phyloP scores from a whole-genome alignment of 1,140 invertebrate species.

The Venturia canescens region DNA sequence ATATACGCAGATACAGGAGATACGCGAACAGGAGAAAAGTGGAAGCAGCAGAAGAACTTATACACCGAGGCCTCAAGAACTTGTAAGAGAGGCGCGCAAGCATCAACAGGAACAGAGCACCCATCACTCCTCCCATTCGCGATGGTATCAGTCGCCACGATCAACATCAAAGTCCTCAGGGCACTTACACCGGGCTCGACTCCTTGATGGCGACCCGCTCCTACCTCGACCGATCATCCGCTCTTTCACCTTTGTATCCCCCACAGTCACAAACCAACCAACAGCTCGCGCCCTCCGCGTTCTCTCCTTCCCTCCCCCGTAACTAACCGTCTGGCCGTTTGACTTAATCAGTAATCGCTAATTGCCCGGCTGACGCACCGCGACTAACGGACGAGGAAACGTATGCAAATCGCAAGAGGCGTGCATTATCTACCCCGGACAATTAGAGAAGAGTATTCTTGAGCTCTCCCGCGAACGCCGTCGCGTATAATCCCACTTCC shows the following conservation, averaged over 20 bases:
- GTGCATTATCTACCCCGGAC: conserved; percentile 73
- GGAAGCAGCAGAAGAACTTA: conserved; percentile 49
- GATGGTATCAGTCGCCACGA: conserved; percentile 73
- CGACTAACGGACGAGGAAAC: conserved; percentile 73
- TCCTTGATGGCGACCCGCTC: conserved; percentile 15
- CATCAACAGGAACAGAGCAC: conserved; percentile 54
- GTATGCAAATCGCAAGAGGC: conserved; percentile 71
- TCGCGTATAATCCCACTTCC: conserved; percentile 73
- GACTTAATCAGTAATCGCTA: conserved; percentile 78
- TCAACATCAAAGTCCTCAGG: conserved; percentile 52
- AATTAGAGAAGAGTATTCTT: conserved; percentile 74
- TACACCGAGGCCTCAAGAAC: conserved; percentile 60
- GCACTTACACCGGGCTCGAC: neutral
- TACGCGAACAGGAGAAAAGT: conserved; percentile 45
- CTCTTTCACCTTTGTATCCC: conserved; percentile 20
- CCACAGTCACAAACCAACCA: neutral
- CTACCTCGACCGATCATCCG: neutral
- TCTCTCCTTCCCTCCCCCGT: conserved; percentile 44
- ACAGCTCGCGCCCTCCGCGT: conserved; percentile 49
- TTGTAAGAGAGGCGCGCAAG: conserved; percentile 60
- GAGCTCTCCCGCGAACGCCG: conserved; percentile 59
- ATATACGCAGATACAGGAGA: conserved; percentile 61
- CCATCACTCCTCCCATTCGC: conserved; percentile 68
- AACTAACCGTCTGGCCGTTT: conserved; percentile 66
- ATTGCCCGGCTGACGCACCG: conserved; percentile 73